Evolutionary conservation across 2,113 vertebrate species (phyloP), one percentile per base, ranked within the genome.

Genomic region (Oostethus manadensis): DNA sequence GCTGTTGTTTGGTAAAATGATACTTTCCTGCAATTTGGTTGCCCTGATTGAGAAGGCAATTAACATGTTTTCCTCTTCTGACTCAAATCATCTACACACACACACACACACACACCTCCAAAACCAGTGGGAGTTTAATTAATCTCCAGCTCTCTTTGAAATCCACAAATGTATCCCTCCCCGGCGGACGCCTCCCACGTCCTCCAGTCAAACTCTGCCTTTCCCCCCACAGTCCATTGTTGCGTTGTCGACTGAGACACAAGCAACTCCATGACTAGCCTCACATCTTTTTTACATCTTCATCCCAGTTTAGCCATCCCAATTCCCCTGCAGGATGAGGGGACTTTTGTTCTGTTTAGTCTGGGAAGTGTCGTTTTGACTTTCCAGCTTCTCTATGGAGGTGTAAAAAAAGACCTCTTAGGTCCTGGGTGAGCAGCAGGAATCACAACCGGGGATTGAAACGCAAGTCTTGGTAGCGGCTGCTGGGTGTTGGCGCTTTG

Each of bases 141-240:
- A 72, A 85, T 86, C 81, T 82, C 73, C 71, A 64, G 79, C 82
- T 80, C 73, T 81, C 62, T 68, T 77, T 70, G 69, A 78, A 79
- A 65, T 56, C 63, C 76, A 70, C 82, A 79, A 72, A 78, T 71
- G 70, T 58, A 42, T 54, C 55, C 4, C 55, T 82, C 62, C 74
- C 66, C 51, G 56, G 75, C 73, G 77, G 73, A 73, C 50, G 67
- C 72, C 61, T 77, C 66, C 66, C 67, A 76, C 43, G 55, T 65
- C 66, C 77, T 69, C 65, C 62, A 56, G 70, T 56, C 53, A 50
- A 64, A 35, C n/a, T 14, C 60, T 68, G 57, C 54, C 77, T 67
- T 60, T 81, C 58, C 73, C 62, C 71, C 63, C 50, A 73, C 66
- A 54, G 38, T 60, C 46, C 55, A 22, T 66, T 71, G 51, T 75